A percentile compares a stretch with the other conserved stretches of the same genome.
Conservation (phyloP, 1,140 invertebrate genomes). For the Laodelphax striatellus region DNA sequence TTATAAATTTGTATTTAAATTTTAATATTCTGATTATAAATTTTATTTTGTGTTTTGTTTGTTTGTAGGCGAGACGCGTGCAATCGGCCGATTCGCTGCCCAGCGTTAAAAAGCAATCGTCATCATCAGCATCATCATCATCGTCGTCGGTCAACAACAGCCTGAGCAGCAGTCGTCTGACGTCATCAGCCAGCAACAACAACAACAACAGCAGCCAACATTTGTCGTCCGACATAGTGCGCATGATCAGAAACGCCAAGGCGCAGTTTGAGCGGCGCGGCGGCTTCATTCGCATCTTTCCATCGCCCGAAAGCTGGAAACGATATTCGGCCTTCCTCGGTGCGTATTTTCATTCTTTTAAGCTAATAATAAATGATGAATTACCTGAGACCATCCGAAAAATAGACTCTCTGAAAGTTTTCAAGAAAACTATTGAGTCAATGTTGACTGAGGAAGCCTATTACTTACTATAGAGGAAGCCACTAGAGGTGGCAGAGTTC, state of each 20-base stretch:
- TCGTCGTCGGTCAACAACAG: background rate
- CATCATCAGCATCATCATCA: background rate
- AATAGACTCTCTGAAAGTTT: no score
- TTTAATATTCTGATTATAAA: no score
- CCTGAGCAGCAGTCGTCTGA: background rate
- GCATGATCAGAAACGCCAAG: slow-evolving; percentile 60
- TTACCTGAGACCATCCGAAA: no score
- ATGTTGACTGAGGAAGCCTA: no score
- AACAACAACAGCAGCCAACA: slow-evolving; percentile 29
- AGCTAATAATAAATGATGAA: no score
- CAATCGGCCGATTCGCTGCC: slow-evolving; percentile 53
- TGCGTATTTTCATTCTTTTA: slow-evolving; percentile 20
- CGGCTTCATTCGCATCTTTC: slow-evolving; percentile 87
- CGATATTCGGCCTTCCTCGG: slow-evolving; percentile 61
- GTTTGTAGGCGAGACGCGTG: slow-evolving; percentile 43
- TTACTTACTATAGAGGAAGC: no score
- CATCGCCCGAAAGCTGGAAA: slow-evolving; percentile 74
- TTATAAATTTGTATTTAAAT: no score
- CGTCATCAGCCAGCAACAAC: background rate
- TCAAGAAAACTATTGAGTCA: no score
- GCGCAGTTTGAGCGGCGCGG: slow-evolving; percentile 76
- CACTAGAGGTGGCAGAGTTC: no score
- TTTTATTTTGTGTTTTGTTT: no score
- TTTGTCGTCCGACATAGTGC: slow-evolving; percentile 59
- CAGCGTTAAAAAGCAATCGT: slow-evolving; percentile 28